A percentile compares a stretch with the other conserved stretches of the same genome.
These are phyloP conservation scores for Semicossyphus pulcher DNA, from an alignment of 2,113 vertebrate species.

Conservation along the genomic window DNA sequence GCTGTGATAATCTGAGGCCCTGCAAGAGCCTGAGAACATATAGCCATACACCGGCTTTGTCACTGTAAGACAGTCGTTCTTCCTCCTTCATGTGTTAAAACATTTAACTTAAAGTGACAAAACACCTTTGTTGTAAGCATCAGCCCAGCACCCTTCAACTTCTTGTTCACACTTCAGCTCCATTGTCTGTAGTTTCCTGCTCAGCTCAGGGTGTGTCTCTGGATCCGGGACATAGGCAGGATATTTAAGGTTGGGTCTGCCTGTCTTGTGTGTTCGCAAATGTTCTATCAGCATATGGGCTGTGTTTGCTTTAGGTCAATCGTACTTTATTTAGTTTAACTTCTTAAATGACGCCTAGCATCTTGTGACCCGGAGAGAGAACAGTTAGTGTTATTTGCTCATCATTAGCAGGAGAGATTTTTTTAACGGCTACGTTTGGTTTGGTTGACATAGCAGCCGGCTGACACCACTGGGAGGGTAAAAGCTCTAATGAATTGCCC, in stretches of 20 bases:
- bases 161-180: background rate
- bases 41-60: background rate
- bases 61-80: slow-evolving; percentile 10
- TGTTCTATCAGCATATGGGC: background rate
- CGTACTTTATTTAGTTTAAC: background rate
- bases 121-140: background rate
- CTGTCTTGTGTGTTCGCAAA: slow-evolving; percentile 12
- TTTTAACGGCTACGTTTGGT: background rate
- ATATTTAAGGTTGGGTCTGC: slow-evolving; percentile 42
- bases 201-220: slow-evolving; percentile 56
- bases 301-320: slow-evolving; percentile 45
- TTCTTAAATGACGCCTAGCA: background rate
- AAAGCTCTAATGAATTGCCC: slow-evolving; percentile 11
- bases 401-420: slow-evolving; percentile 7
- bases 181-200: slow-evolving; percentile 27
- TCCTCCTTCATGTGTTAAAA: background rate
- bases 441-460: slow-evolving; percentile 30
- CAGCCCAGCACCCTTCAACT: background rate
- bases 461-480: slow-evolving; percentile 2
- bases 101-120: background rate
- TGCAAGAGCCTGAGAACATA: background rate
- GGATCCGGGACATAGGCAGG: slow-evolving; percentile 52
- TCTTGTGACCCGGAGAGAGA: background rate
- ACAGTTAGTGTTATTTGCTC: background rate
- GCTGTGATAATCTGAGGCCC: slow-evolving; percentile 1